Conservation (phyloP, 2,113 vertebrate genomes). For the Pterocles burchelli region DNA sequence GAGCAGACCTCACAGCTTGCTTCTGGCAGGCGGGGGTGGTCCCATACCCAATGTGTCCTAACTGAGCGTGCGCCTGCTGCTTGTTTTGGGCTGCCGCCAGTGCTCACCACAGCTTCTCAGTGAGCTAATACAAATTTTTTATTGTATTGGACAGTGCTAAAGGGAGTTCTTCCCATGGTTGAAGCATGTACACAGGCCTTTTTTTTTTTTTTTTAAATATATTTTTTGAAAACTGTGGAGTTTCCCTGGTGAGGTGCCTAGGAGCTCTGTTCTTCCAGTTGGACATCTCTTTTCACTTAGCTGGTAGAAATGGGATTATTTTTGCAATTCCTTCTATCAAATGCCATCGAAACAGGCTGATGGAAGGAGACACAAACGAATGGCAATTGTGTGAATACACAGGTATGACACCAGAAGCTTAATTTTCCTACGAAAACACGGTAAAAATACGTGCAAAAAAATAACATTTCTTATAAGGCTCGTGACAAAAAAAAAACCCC, state of each 20-base stretch:
- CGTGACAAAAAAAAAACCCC: too few relatives aligned
- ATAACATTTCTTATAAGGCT: rapidly evolving
- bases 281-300: too few relatives aligned
- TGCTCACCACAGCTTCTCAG: background rate
- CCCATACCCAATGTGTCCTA: background rate
- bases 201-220: background rate
- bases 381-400: rapidly evolving
- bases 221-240: rapidly evolving
- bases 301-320: rapidly evolving
- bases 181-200: too few relatives aligned
- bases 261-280: too few relatives aligned
- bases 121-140: background rate
- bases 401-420: background rate
- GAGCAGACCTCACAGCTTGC: background rate
- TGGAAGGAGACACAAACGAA: too few relatives aligned
- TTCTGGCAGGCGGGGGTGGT: background rate
- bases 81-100: rapidly evolving
- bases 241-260: background rate
- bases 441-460: rapidly evolving
- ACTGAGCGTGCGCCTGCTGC: rapidly evolving
- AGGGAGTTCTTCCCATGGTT: too few relatives aligned
- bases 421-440: background rate
- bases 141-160: rapidly evolving
- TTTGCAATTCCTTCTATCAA: background rate
- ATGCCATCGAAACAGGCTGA: background rate